Percentiles rank a stretch among this genome's conserved stretches.
phyloP scores from a whole-genome alignment of 2,888 invertebrate species.

The Zygaena filipendulae region DNA sequence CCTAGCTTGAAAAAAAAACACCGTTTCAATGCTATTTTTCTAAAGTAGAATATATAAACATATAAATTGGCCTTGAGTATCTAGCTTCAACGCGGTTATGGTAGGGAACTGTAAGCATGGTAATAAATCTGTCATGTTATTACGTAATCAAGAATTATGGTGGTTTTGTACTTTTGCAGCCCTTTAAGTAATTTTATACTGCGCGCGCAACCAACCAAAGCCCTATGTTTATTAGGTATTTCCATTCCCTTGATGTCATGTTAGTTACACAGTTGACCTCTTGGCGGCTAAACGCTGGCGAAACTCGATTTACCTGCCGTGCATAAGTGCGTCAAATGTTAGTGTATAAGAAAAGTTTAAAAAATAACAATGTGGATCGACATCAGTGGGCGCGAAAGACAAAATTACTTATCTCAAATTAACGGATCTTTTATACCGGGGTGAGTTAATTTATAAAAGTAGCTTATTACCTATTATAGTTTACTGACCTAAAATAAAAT shows the following conservation, averaged over 20 bases:
- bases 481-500: no score
- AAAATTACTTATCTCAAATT: slow-evolving; percentile 67
- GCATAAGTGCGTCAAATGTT: slow-evolving; percentile 23
- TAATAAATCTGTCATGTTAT: no score
- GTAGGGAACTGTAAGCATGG: no score
- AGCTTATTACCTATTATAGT: slow-evolving; percentile 1
- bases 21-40: no score
- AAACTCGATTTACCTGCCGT: slow-evolving; percentile 24
- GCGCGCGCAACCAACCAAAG: slow-evolving; percentile 21
- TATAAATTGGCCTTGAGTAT: no score
- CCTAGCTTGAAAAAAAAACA: no score
- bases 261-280: slow-evolving; percentile 41
- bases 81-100: no score
- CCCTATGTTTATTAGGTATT: slow-evolving; percentile 15
- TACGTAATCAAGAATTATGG: no score
- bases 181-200: no score
- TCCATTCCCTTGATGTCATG: slow-evolving; percentile 13
- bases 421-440: slow-evolving; percentile 74
- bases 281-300: slow-evolving; percentile 34
- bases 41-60: no score
- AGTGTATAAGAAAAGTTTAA: slow-evolving; percentile 21
- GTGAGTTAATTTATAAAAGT: no score
- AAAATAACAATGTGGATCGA: slow-evolving; percentile 69
- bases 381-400: slow-evolving; percentile 68
- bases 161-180: no score